Evolutionary conservation across 2,797 vertebrate species (phyloP), one percentile per base, ranked within the genome.

Genomic region (Microhierax caerulescens): DNA sequence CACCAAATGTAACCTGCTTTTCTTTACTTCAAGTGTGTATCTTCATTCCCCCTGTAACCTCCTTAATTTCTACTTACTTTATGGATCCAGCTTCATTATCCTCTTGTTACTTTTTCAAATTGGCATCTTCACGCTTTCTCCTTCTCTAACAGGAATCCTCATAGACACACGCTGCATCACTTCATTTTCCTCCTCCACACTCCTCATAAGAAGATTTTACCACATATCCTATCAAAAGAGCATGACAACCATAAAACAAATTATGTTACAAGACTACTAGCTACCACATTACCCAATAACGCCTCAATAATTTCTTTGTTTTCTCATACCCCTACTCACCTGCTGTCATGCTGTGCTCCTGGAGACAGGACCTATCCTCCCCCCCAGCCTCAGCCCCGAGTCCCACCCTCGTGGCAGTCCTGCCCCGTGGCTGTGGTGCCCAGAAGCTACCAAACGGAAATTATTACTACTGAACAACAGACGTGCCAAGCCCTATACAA

Each of bases 91-190:
- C 10, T 90, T 83, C 23, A 37, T 51, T 72, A 68, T 20, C 27
- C 5, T 67, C 27, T 56, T 63, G 56, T 43, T 80, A 63, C 12
- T 36, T 91, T 54, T 70, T 45, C 27, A 54, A 70, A 70, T 65
- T 30, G 88, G 17, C 17, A 15, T 23, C 50, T 87, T 79, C 24
- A 25, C 65, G 28, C 6, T 47, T 78, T 75, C 32, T 82, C 28
- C 43, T 84, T 80, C 36, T 72, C 28, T 24, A 51, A 39, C 9
- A 60, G 41, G 47, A 89, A 51, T 64, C n/a, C n/a, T 85, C 41
- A 45, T 2, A 86, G 34, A 45, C 9, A 53, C 10, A 20, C 3
- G 41, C 30, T 2, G 2, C 50, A 57, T 61, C 1, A 1, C 19
- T 74, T 81, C 30, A 48, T 57, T 76, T 94, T 87, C 28, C 34